Base-by-base conservation (phyloP, 2,797 vertebrate genomes). In the Darevskia nairensis region DNA sequence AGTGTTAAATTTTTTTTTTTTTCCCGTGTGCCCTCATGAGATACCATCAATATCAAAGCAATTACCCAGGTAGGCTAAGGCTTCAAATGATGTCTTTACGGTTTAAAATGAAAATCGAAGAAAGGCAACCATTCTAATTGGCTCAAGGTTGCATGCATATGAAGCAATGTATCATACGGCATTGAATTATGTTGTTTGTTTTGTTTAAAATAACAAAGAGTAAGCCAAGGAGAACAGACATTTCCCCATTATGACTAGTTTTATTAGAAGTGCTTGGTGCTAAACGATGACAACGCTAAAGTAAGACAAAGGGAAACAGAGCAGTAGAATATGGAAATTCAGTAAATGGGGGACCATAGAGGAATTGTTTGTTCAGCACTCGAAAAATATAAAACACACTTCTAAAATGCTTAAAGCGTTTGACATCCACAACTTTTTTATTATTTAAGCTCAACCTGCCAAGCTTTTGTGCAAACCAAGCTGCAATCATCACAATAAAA, bases 101-200 rank as follows among this genome's bases (percentile, higher is more conserved):
- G 81, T 85, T 91, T 89, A 78, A 91, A 91, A 89, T 85, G 88
- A 89, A 91, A 89, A 87, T 91, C 41, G 3, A 89, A 89, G 82
- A 50, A 82, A 84, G 85, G 72, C 72, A 91, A 85, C 39, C n/a
- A 41, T 85, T 85, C 79, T 91, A 89, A 89, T 85, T 74, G 78
- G 85, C 72, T 78, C 86, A 85, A 76, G 82, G 86, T 85, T 87
- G 82, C 69, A 55, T 35, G 44, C 71, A 79, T 84, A 87, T 72
- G 64, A 87, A 72, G 83, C 85, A 85, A 79, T 89, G 72, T 32
- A 85, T 89, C 85, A 87, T 68, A 35, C 13, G 71, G 71, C 72
- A 81, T 91, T 50, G 55, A 87, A 89, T 82, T 85, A 87, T 87
- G 82, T 41, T 91, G 72, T 50, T 89, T 77, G 61, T 78, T 78